Evolutionary conservation across 64 coral and sea anemone genomes (phyloP).

Genomic region (Astreopora myriophthalma): DNA sequence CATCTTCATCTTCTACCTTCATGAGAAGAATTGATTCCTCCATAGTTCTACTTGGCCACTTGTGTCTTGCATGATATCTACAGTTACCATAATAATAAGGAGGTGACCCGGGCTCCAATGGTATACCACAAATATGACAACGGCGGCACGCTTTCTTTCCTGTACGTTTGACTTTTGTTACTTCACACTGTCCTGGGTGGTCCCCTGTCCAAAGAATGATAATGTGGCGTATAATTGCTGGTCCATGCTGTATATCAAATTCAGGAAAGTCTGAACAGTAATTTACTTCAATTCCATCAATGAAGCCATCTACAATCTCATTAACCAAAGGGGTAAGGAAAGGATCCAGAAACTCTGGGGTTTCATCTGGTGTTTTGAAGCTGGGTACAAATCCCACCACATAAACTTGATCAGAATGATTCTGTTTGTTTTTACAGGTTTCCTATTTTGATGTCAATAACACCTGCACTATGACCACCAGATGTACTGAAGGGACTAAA

Average conservation of each 20-base stretch:
- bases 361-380: slow-evolving; percentile 53
- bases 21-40: slow-evolving; percentile 53
- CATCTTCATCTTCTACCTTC: slow-evolving; percentile 64
- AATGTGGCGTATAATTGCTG: slow-evolving; percentile 43
- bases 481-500: slow-evolving; percentile 61
- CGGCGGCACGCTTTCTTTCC: slow-evolving; percentile 53
- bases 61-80: slow-evolving; percentile 62
- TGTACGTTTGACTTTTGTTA: slow-evolving; percentile 59
- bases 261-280: slow-evolving; percentile 65
- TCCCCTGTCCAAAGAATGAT: slow-evolving; percentile 62
- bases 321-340: slow-evolving; percentile 52
- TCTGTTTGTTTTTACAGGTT: slow-evolving; percentile 46
- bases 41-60: slow-evolving; percentile 52
- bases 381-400: slow-evolving; percentile 63
- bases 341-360: slow-evolving; percentile 58
- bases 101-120: slow-evolving; percentile 38
- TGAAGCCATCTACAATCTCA: slow-evolving; percentile 67
- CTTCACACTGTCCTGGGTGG: slow-evolving; percentile 66
- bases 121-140: slow-evolving; percentile 68
- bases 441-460: slow-evolving; percentile 60
- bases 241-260: slow-evolving; percentile 48
- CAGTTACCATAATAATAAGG: slow-evolving; percentile 64
- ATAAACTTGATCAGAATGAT: slow-evolving; percentile 4
- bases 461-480: slow-evolving; percentile 53
- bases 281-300: slow-evolving; percentile 66